phyloP scores from a whole-genome alignment of 2,113 vertebrate species.

The Danionella cerebrum region DNA sequence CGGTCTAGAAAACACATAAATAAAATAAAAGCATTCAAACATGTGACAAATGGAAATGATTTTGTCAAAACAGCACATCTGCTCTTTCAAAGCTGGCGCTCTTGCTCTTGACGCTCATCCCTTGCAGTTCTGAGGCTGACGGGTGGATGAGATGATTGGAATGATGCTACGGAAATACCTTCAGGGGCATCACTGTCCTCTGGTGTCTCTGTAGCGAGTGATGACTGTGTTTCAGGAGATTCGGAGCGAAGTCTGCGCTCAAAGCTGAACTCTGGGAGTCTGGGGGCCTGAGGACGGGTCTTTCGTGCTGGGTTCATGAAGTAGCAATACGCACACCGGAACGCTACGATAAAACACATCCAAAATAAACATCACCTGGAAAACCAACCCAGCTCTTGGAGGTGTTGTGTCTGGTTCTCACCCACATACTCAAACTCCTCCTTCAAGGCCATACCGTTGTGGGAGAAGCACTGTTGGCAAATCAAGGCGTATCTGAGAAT shows the following conservation, averaged over 20 bases:
- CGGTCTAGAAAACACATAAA: slow-evolving; percentile 33
- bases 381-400: background rate
- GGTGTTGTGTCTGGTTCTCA: slow-evolving; percentile 57
- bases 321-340: slow-evolving; percentile 94
- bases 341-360: slow-evolving; percentile 61
- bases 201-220: slow-evolving; percentile 44
- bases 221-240: slow-evolving; percentile 38
- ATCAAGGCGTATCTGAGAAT: slow-evolving; percentile 83
- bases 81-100: background rate
- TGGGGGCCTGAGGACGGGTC: slow-evolving; percentile 85
- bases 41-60: background rate
- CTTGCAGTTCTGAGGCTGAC: background rate
- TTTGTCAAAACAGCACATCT: background rate
- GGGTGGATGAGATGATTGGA: background rate
- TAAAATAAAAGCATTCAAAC: background rate
- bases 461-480: slow-evolving; percentile 96
- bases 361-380: background rate
- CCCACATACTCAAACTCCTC: slow-evolving; percentile 96
- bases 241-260: slow-evolving; percentile 69
- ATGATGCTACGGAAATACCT: slow-evolving; percentile 46
- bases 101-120: background rate
- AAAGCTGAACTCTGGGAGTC: slow-evolving; percentile 85
- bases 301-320: slow-evolving; percentile 94
- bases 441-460: slow-evolving; percentile 97
- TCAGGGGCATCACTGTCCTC: slow-evolving; percentile 58